phyloP scores from a whole-genome alignment of 2,113 vertebrate species.

The Acanthisitta chloris region DNA sequence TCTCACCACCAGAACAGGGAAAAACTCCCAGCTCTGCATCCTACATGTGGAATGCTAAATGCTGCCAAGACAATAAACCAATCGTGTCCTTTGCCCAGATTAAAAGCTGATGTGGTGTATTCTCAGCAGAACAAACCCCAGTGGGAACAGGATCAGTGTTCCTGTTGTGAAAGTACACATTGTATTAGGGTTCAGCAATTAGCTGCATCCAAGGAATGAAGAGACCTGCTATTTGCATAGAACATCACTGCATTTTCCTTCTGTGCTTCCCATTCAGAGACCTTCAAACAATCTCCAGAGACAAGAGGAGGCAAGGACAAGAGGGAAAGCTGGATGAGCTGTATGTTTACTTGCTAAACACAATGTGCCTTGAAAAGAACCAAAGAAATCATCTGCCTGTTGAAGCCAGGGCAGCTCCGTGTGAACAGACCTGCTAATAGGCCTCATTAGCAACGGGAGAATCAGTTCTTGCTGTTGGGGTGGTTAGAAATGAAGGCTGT shows the following conservation, averaged over 20 bases:
- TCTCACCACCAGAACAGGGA: too few relatives aligned
- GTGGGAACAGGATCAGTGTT: conserved; percentile 15
- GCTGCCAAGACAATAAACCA: not conserved
- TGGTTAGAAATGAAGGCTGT: conserved; percentile 18
- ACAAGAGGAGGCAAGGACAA: conserved; percentile 17
- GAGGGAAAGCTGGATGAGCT: conserved; percentile 5
- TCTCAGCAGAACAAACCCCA: not conserved
- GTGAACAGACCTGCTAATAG: conserved; percentile 37
- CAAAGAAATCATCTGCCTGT: not conserved
- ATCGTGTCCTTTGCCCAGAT: not conserved
- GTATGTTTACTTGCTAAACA: not conserved
- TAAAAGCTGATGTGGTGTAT: not conserved
- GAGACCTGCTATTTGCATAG: conserved; percentile 53
- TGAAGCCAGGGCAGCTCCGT: conserved; percentile 49
- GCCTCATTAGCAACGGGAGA: conserved; percentile 42
- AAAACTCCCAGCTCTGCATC: not conserved
- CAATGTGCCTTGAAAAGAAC: not conserved
- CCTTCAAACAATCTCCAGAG: conserved; percentile 1
- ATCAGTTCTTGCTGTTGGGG: conserved; percentile 44
- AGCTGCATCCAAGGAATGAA: conserved; percentile 31
- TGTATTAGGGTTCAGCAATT: conserved; percentile 13
- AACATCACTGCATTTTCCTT: conserved; percentile 24
- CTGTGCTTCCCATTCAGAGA: not conserved
- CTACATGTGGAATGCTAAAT: not conserved
- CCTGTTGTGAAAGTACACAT: not conserved